Percentiles rank a stretch among this genome's conserved stretches.
Evolutionary conservation across 2,888 invertebrate genomes (phyloP).

Genomic region (Conchocele bisecta): DNA sequence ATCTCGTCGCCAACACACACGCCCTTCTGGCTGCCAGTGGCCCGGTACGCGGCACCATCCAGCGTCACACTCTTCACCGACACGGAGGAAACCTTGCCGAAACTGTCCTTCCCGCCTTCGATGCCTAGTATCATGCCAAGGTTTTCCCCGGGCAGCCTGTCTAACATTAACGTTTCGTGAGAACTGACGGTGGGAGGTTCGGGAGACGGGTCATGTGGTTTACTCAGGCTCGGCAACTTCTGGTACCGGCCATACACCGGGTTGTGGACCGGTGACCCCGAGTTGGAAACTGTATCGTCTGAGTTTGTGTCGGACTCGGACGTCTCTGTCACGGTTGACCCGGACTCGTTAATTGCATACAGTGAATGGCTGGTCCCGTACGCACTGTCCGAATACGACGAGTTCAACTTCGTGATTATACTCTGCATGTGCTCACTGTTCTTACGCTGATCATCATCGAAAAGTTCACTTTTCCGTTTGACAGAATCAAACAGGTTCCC

Average conservation of each 20-base stretch:
- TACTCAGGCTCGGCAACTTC: constrained; percentile 42
- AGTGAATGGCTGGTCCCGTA: constrained; percentile 35
- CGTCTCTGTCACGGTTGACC: constrained; percentile 56
- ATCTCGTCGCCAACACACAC: constrained; percentile 95
- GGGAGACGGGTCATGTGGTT: constrained; percentile 7
- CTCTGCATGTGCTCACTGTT: constrained; percentile 21
- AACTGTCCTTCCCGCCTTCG: constrained; percentile 93
- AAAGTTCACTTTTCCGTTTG: neutral
- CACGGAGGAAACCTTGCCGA: constrained; percentile 91
- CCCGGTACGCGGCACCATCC: constrained; percentile 77
- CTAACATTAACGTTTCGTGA: constrained; percentile 86
- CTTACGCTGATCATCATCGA: constrained; percentile 11
- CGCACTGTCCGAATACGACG: constrained; percentile 32
- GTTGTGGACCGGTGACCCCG: constrained; percentile 48
- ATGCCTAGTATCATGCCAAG: constrained; percentile 96
- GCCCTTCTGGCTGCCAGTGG: constrained; percentile 70
- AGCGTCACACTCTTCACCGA: constrained; percentile 85
- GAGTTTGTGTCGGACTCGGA: constrained; percentile 55
- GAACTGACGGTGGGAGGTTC: constrained; percentile 13
- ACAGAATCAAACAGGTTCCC: neutral
- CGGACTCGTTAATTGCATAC: constrained; percentile 54
- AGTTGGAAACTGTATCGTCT: constrained; percentile 50
- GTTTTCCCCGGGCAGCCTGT: constrained; percentile 93
- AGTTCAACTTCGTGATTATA: constrained; percentile 34
- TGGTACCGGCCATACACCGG: constrained; percentile 65